Base-by-base conservation (phyloP, 2,113 vertebrate species). In the Mustelus asterias region DNA sequence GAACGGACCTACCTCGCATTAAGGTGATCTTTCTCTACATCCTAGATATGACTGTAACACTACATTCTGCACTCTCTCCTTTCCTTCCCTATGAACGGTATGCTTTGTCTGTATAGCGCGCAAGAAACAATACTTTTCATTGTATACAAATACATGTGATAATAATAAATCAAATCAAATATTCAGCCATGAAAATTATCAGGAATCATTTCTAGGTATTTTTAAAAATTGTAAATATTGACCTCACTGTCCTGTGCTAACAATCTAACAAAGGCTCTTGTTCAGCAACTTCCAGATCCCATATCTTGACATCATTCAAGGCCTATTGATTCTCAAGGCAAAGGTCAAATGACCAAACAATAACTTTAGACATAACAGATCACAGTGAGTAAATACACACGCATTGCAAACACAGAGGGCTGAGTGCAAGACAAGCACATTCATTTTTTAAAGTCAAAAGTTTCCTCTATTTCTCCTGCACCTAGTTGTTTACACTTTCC, bases 261-360 rank as follows among this genome's bases (percentile, higher is more conserved):
- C 33, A 65, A 83, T 83, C 37, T 41, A 83, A 83, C 16, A 92
- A 90, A 33, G 29, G 26, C 14, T 10, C 2, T 60, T 90, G 24
- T 90, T 90, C 89, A 92, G 14, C 33, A 92, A 63, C 18, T 63
- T 65, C 60, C 4, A 65, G 89, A 65, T 65, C 26, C n/a, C 60
- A 92, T 83, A 41, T 89, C 29, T 54, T 29, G 86, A 33, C 86
- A 58, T 65, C 14, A 65, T n/a, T 92, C 58, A 65, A 37, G 58
- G 29, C n/a, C 33, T 65, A 65, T 65, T 65, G 33, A 65, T 22
- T 37, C 37, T 92, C n/a, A 92, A 92, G 58, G 89, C 89, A 92
- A 63, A 92, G 89, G 58, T 65, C 60, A 65, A 92, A 6, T 65
- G 89, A 65, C 33, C 89, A 92, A 92, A 92, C 58, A 92, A 92